A percentile compares a stretch with the other conserved stretches of the same genome.
Evolutionary conservation across 2,113 vertebrate species (phyloP).

Genomic region (Entomyzon cyanotis): DNA sequence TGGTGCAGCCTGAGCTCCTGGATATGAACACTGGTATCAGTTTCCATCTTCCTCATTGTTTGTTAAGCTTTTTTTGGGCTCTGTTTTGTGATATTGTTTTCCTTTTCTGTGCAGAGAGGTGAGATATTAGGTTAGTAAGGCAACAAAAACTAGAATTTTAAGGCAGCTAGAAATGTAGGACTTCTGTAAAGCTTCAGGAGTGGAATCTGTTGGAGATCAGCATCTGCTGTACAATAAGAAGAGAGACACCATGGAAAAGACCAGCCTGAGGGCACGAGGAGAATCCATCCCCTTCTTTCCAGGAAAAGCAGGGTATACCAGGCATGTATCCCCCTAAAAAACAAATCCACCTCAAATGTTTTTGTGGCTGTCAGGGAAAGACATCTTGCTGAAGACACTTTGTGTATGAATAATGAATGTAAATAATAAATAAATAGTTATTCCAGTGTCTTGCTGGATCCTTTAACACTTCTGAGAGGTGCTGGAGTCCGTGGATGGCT

Average conservation of each 20-base stretch:
- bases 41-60: not conserved
- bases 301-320: not conserved
- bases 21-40: rapidly evolving
- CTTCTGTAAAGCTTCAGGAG: not conserved
- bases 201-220: not conserved
- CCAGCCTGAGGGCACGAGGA: not conserved
- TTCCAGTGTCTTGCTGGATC: not conserved
- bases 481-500: not conserved
- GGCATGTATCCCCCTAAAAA: not conserved
- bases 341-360: not conserved
- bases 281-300: not conserved
- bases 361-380: not conserved
- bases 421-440: not conserved
- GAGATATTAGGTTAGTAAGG: not conserved
- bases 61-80: too few relatives aligned
- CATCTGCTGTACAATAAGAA: not conserved
- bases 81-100: not conserved
- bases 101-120: not conserved
- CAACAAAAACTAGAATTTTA: not conserved
- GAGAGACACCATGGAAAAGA: not conserved
- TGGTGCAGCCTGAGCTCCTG: not conserved
- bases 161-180: not conserved
- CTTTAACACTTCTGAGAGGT: not conserved
- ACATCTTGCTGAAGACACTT: not conserved
- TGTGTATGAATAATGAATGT: not conserved